A percentile compares a stretch with the other conserved stretches of the same genome.
Conservation (phyloP, 2,797 vertebrate species). For the Champsocephalus gunnari region DNA sequence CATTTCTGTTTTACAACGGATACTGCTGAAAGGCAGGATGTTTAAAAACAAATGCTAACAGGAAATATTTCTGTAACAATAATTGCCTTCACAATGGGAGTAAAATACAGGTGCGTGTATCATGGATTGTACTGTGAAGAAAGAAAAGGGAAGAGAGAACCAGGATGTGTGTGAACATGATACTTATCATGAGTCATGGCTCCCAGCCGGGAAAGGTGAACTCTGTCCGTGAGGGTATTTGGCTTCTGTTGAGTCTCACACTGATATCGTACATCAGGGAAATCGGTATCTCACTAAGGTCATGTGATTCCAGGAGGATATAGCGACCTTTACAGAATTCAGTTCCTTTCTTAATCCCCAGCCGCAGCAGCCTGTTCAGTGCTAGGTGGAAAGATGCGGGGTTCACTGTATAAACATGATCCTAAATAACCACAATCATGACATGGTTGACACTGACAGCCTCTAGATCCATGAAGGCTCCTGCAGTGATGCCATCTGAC, state of each 20-base stretch:
- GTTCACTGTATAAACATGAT: constrained; percentile 11
- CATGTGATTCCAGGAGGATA: constrained; percentile 34
- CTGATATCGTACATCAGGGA: constrained; percentile 22
- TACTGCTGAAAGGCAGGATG: constrained; percentile 41
- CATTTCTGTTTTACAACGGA: constrained; percentile 18
- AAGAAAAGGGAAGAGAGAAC: neutral
- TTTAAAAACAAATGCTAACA: constrained; percentile 6
- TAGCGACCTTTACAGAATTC: constrained; percentile 29
- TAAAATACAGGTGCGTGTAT: constrained; percentile 17
- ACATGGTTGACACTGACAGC: constrained; percentile 18
- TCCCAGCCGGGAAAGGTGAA: constrained; percentile 27
- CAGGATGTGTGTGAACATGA: constrained; percentile 31
- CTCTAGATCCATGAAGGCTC: constrained; percentile 35
- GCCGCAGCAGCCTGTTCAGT: constrained; percentile 15
- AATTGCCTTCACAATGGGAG: constrained; percentile 10
- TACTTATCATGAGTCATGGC: constrained; percentile 34
- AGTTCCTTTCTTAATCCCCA: neutral
- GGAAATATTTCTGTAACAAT: constrained; percentile 32
- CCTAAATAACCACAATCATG: constrained; percentile 33
- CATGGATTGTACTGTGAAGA: constrained; percentile 8
- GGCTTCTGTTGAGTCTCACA: constrained; percentile 18
- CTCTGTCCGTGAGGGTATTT: constrained; percentile 21
- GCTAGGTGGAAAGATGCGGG: constrained; percentile 2
- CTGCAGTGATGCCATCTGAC: constrained; percentile 55
- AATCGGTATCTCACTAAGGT: constrained; percentile 26